phyloP scores from a whole-genome alignment of 2,113 vertebrate species.

The Rostratula benghalensis region DNA sequence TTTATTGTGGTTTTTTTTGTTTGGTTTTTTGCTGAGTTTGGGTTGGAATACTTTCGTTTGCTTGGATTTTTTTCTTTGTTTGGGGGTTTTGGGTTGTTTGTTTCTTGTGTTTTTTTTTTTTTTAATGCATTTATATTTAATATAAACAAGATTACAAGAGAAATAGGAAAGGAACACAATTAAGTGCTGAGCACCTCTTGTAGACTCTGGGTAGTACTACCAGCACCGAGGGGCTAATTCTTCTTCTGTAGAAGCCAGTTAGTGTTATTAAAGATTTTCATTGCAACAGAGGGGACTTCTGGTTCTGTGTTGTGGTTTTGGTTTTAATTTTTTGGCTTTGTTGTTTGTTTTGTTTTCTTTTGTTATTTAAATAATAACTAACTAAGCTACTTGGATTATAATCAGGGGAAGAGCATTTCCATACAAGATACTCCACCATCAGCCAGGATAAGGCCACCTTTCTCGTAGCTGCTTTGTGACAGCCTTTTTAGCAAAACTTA shows the following conservation, averaged over 20 bases:
- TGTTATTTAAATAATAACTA: not conserved
- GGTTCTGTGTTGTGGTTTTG: not conserved
- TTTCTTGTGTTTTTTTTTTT: not conserved
- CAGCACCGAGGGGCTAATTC: not conserved
- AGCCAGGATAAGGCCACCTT: not conserved
- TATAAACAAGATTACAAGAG: fast-evolving
- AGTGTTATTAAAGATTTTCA: not conserved
- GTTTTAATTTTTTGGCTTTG: not conserved
- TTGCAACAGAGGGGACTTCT: not conserved
- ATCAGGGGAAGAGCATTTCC: not conserved
- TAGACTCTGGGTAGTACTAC: not conserved
- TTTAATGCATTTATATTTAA: not conserved
- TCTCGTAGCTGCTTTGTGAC: not conserved
- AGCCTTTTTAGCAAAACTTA: not conserved
- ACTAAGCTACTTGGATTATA: not conserved
- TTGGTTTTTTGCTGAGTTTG: not conserved
- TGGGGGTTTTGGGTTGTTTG: not conserved
- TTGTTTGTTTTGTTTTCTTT: not conserved
- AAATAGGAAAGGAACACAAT: fast-evolving
- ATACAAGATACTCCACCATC: not conserved
- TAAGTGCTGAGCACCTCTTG: not conserved
- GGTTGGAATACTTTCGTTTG: not conserved
- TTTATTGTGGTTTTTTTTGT: not conserved
- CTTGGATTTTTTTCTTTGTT: not conserved
- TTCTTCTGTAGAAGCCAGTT: not conserved